Percentiles rank a stretch among this genome's conserved stretches.
These are phyloP conservation scores for Himantopus leucocephalus DNA, from an alignment of 2,113 vertebrate genomes.

Conservation along the genomic window DNA sequence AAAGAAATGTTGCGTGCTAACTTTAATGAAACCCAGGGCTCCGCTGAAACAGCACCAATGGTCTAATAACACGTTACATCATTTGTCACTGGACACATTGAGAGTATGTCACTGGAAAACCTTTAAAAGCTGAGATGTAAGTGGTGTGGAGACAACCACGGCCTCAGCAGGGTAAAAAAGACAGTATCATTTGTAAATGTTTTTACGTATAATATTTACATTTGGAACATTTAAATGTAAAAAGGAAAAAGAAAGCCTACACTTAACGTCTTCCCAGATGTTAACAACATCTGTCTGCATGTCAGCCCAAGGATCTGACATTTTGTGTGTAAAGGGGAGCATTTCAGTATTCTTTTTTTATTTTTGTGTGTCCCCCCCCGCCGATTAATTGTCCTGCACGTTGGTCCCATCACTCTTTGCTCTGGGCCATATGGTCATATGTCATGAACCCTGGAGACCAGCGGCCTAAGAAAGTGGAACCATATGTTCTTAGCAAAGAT, in stretches of 20 bases:
- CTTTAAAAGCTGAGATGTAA: slow-evolving; percentile 48
- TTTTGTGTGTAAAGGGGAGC: background rate
- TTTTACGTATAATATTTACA: slow-evolving; percentile 75
- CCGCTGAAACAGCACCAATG: slow-evolving; percentile 18
- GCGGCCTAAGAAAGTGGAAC: slow-evolving; percentile 74
- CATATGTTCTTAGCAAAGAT: slow-evolving; percentile 67
- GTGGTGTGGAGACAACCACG: slow-evolving; percentile 44
- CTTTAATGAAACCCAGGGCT: slow-evolving; percentile 28
- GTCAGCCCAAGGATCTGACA: slow-evolving; percentile 9
- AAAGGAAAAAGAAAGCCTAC: slow-evolving; percentile 55
- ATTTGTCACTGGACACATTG: slow-evolving; percentile 66
- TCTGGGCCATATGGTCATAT: slow-evolving; percentile 73
- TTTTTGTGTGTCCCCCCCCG: background rate
- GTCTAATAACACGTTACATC: slow-evolving; percentile 55
- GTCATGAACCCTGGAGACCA: slow-evolving; percentile 69
- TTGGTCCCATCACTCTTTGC: slow-evolving; percentile 72
- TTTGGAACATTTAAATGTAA: slow-evolving; percentile 53
- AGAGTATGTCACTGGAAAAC: slow-evolving; percentile 57
- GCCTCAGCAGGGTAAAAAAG: slow-evolving; percentile 45
- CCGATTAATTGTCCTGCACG: slow-evolving; percentile 46
- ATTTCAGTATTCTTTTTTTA: slow-evolving; percentile 11
- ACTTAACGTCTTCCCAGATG: slow-evolving; percentile 67
- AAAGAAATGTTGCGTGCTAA: background rate
- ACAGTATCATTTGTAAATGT: slow-evolving; percentile 61
- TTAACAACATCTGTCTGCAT: slow-evolving; percentile 59